Base-by-base conservation (phyloP, 2,888 invertebrate genomes). In the Chesias legatella region DNA sequence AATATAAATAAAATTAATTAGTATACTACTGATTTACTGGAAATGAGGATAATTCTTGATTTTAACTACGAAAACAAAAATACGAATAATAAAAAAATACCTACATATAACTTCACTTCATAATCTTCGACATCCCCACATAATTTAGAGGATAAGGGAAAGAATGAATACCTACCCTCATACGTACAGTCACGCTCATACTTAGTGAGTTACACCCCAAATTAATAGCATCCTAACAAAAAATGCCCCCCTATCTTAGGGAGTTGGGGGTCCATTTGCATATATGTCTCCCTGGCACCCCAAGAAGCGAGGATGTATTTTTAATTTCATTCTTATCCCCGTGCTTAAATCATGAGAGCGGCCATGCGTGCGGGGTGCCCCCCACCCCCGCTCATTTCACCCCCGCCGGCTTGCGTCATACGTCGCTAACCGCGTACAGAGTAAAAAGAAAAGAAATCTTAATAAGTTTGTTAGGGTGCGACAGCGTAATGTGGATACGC, bases 311-410 rank as follows among this genome's bases (percentile, higher is more conserved):
- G 85, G 88, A 88, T 88, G 88, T 88, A 88, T 88, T 88, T 88
- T 88, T 88, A 88, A 88, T 88, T 88, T 88, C 86, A 86, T 88
- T 88, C 88, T 88, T 88, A 88, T 86, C 86, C 88, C 78, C 72
- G 84, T 80, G 84, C 88, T 88, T 88, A 86, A 88, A 86, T 88
- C 86, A 88, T 88, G 86, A 82, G 82, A 79, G 86, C 88, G 86
- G 84, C 88, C 88, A 88, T 88, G 88, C 88, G 88, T 86, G 86
- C 77, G 73, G 69, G 79, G 79, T 63, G 70, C 65, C 47, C 53
- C 59, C 64, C 57, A 49, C 63, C 52, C 53, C 60, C 60, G 53
- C 53, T 28, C 43, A 40, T 53, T 60, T 67, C 57, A 52, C 53
- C 60, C 63, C 60, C 56, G 76, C 79, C 77, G 79, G 83, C 83